Base-by-base conservation (phyloP, 2,113 vertebrate species). In the Clarias macrocephalus region DNA sequence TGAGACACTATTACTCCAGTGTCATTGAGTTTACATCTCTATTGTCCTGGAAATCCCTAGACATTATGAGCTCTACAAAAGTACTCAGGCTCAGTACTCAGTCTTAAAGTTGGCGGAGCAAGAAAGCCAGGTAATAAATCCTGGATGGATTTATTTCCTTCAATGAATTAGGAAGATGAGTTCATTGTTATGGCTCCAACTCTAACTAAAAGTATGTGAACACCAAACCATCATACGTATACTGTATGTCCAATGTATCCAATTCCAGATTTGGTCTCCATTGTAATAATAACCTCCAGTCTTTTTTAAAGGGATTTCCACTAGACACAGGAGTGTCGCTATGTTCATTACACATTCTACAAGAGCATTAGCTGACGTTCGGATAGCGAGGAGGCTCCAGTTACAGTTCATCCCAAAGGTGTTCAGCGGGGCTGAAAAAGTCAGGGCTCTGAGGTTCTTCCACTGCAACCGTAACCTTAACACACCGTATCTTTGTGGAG, bases 41-140 rank as follows among this genome's bases (percentile, higher is more conserved):
- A 13, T 66, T 63, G 54, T 63, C 60, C 19, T n/a, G 42, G 28
- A 21, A 66, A 63, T 21, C 9, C 9, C 23, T 48, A 28, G 62
- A 42, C n/a, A 56, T 66, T 28, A 18, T 54, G 48, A 56, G 82
- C n/a, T 83, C 42, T 42, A 83, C 42, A 54, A 30, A 75, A 75
- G 16, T 9, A 19, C 30, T 54, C 16, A 9, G 23, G 25, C 23
- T 82, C 42, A 3, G 19, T 37, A 62, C 48, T 48, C 30, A 19
- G 37, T 66, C 28, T 66, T 18, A 52, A 25, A 42, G 48, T 23
- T 10, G 21, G 80, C 72, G 6, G 28, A 68, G 48, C 63, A 56
- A 30, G 82, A 48, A 83, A 30, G 63, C 25, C 63, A 68, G 6
- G 82, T 21, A 33, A 68, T 83, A 83, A 83, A 83, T 68, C 63